A percentile compares a stretch with the other conserved stretches of the same genome.
Evolutionary conservation across 2,797 vertebrate species (phyloP).

Genomic region (Adelosebastes latens): DNA sequence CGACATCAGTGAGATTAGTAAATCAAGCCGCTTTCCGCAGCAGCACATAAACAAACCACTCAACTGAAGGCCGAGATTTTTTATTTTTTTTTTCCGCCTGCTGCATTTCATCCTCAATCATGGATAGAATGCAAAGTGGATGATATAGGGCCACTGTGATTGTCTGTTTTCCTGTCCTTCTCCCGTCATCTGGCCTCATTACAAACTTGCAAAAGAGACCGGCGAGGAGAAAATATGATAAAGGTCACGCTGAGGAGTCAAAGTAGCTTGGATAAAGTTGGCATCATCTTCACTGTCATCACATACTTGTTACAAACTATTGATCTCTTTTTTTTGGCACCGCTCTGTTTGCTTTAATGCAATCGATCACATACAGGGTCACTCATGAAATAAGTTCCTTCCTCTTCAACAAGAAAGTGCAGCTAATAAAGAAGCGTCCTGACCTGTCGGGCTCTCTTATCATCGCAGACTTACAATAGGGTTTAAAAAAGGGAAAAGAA

Average conservation of each 20-base stretch:
- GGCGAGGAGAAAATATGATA: background rate
- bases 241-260: background rate
- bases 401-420: slow-evolving; percentile 39
- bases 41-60: slow-evolving; percentile 66
- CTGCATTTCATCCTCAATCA: slow-evolving; percentile 56
- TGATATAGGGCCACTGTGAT: slow-evolving; percentile 1
- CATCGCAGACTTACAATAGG: slow-evolving; percentile 51
- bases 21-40: slow-evolving; percentile 51
- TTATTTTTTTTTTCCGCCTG: slow-evolving; percentile 6
- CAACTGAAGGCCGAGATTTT: slow-evolving; percentile 47
- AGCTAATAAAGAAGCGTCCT: slow-evolving; percentile 42
- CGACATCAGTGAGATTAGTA: slow-evolving; percentile 49
- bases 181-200: slow-evolving; percentile 12
- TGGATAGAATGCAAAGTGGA: slow-evolving; percentile 41
- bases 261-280: background rate
- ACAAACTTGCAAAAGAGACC: slow-evolving; percentile 5
- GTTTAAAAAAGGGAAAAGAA: slow-evolving; percentile 52
- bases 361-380: slow-evolving; percentile 26
- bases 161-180: slow-evolving; percentile 25
- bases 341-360: slow-evolving; percentile 9
- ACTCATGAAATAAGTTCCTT: slow-evolving; percentile 28
- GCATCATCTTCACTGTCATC: background rate
- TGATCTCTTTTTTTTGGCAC: background rate
- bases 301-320: background rate
- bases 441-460: slow-evolving; percentile 57